These are phyloP conservation scores for Temnothorax curvispinosus DNA, from an alignment of 1,140 invertebrate species.

Conservation along the genomic window DNA sequence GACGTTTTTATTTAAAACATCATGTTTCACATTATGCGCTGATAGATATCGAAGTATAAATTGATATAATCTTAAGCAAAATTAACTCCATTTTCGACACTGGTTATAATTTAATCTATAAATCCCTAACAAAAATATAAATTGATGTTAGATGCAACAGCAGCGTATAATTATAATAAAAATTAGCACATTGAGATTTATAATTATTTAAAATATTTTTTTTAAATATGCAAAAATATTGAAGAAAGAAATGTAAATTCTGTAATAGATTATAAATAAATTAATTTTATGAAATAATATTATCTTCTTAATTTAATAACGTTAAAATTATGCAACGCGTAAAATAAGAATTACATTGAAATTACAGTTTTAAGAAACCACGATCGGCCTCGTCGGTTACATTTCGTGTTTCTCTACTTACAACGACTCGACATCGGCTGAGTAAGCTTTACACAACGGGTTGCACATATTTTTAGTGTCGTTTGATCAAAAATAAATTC, in stretches of 20 bases:
- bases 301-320: background rate
- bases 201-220: background rate
- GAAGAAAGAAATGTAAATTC: background rate
- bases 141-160: constrained; percentile 17
- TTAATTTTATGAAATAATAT: background rate
- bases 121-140: background rate
- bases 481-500: constrained; percentile 56
- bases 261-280: background rate
- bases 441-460: constrained; percentile 10
- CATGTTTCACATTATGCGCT: constrained; percentile 31
- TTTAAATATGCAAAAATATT: background rate
- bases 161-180: background rate
- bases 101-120: constrained; percentile 45
- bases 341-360: background rate
- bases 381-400: background rate
- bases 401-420: constrained; percentile 7
- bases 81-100: constrained; percentile 20
- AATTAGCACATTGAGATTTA: background rate
- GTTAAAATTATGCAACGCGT: background rate
- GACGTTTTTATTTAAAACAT: constrained; percentile 40
- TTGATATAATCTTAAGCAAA: background rate
- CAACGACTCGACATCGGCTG: constrained; percentile 2
- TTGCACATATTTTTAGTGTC: constrained; percentile 40
- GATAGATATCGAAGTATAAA: background rate
- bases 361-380: background rate